These are phyloP conservation scores for Philaenus spumarius DNA, from an alignment of 1,140 invertebrate species.

Conservation along the genomic window DNA sequence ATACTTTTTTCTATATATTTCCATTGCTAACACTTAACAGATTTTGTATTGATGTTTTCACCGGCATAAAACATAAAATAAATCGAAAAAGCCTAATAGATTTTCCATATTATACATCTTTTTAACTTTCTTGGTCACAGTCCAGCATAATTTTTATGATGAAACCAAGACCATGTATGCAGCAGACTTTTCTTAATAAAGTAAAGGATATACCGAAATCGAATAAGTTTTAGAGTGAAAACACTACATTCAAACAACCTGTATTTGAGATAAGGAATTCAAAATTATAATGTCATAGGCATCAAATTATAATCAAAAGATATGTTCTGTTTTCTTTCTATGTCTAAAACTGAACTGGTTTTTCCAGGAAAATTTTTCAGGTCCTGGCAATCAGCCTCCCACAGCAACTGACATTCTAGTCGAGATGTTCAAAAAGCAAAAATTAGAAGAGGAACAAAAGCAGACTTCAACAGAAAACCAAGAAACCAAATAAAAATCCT, in stretches of 20 bases:
- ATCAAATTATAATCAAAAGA: background rate
- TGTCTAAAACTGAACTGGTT: conserved; percentile 21
- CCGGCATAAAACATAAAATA: too few relatives aligned
- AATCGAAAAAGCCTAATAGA: too few relatives aligned
- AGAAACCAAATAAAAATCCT: background rate
- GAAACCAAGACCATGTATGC: too few relatives aligned
- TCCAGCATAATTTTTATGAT: too few relatives aligned
- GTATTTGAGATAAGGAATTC: background rate
- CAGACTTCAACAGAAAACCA: background rate
- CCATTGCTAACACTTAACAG: too few relatives aligned
- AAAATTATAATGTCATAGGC: background rate
- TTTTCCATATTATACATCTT: too few relatives aligned
- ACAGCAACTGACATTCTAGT: conserved; percentile 61
- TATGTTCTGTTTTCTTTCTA: conserved; percentile 5
- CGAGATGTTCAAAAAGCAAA: conserved; percentile 54
- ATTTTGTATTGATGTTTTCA: too few relatives aligned
- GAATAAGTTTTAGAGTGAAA: background rate
- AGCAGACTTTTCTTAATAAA: too few relatives aligned
- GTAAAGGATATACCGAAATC: too few relatives aligned
- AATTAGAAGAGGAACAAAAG: conserved; percentile 31
- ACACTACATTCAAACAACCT: background rate
- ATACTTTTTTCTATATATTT: too few relatives aligned
- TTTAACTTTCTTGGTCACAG: too few relatives aligned
- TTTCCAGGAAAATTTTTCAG: conserved; percentile 45
- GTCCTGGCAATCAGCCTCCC: conserved; percentile 36